phyloP scores from a whole-genome alignment of 2,797 vertebrate species.

The Sparidentex hasta region DNA sequence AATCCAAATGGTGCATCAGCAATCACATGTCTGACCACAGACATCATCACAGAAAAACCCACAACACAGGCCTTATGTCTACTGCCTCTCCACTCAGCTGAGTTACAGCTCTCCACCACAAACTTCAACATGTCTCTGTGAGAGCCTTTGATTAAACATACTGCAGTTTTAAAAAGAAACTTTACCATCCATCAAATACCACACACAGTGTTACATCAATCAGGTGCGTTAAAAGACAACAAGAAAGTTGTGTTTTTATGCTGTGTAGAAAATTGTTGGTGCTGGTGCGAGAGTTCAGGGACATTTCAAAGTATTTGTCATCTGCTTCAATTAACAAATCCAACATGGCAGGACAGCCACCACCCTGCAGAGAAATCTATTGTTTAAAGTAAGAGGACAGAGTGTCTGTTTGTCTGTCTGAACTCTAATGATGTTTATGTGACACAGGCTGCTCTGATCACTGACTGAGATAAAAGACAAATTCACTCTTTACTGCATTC shows the following conservation, averaged over 20 bases:
- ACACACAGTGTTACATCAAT: background rate
- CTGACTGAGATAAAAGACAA: slow-evolving; percentile 27
- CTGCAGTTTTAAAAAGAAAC: background rate
- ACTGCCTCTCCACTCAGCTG: background rate
- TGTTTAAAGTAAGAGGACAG: slow-evolving; percentile 9
- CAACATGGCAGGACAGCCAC: background rate
- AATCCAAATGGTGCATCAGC: background rate
- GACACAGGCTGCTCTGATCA: slow-evolving; percentile 30
- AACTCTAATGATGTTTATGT: slow-evolving; percentile 60
- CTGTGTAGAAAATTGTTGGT: background rate
- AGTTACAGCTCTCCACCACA: background rate
- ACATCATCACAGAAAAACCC: slow-evolving; percentile 1
- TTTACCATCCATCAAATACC: background rate
- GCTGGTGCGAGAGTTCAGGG: background rate
- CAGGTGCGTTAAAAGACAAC: background rate
- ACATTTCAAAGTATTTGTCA: background rate
- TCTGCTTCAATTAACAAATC: background rate
- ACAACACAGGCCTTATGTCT: background rate
- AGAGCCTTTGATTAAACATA: background rate
- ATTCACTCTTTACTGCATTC: slow-evolving; percentile 42
- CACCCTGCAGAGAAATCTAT: slow-evolving; percentile 6
- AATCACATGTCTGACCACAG: slow-evolving; percentile 34
- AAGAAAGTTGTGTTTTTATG: background rate
- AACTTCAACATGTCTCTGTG: slow-evolving; percentile 1
- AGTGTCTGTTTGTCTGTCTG: slow-evolving; percentile 19